Conservation (phyloP, 1,140 invertebrate genomes). For the Drosophila malerkotliana region DNA sequence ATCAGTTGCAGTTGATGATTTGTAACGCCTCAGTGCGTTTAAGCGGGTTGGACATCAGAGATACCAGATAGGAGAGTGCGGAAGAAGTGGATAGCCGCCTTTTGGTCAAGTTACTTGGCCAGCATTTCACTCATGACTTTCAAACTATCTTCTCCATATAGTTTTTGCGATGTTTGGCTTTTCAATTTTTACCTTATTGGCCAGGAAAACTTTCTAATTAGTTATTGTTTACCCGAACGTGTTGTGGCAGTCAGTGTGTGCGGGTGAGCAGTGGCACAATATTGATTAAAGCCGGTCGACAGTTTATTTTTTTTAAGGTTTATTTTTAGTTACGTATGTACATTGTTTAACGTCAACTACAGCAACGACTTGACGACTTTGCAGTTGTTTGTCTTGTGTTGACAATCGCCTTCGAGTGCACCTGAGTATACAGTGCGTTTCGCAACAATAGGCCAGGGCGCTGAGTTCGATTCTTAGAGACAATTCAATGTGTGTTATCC, state of each 20-base stretch:
- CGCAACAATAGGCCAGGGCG: conserved; percentile 2
- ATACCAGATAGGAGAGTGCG: not conserved
- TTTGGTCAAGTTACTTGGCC: conserved; percentile 52
- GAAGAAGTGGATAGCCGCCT: conserved; percentile 6
- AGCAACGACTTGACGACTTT: conserved; percentile 10
- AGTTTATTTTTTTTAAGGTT: conserved; percentile 23
- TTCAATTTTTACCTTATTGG: conserved; percentile 49
- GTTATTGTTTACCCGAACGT: conserved; percentile 5
- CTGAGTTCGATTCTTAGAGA: not conserved
- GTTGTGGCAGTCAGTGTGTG: not conserved
- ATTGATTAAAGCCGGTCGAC: conserved; percentile 26
- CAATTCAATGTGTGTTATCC: not conserved
- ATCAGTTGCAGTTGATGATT: conserved; percentile 62
- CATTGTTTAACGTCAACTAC: conserved; percentile 32
- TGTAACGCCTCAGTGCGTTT: conserved; percentile 47
- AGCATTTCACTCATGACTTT: conserved; percentile 47
- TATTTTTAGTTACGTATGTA: conserved; percentile 34
- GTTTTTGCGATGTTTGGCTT: conserved; percentile 34
- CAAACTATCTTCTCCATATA: not conserved
- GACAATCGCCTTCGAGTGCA: conserved; percentile 26
- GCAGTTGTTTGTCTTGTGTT: conserved; percentile 27
- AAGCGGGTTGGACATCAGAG: not conserved
- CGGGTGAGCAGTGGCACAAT: conserved; percentile 28
- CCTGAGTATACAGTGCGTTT: conserved; percentile 30
- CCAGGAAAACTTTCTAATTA: conserved; percentile 52